Conservation (phyloP, 2,797 vertebrate genomes). For the Gymnocypris eckloni region DNA sequence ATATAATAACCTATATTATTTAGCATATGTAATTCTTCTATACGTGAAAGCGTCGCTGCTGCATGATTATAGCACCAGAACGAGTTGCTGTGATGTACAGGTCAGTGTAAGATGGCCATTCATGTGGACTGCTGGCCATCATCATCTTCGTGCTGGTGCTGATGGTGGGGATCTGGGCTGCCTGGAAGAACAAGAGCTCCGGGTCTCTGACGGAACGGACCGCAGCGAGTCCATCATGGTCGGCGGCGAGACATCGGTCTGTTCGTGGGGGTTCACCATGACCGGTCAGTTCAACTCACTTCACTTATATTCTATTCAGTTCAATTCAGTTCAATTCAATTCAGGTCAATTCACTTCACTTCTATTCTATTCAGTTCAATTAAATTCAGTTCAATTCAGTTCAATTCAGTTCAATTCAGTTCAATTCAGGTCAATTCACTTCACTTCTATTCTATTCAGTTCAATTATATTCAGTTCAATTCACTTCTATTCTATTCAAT, state of each 20-base stretch:
- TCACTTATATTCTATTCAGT: too few relatives aligned
- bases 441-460: too few relatives aligned
- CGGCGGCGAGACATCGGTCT: conserved; percentile 95
- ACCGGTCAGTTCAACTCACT: conserved; percentile 79
- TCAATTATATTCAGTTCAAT: too few relatives aligned
- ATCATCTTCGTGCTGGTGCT: conserved; percentile 91
- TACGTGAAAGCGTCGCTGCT: not conserved
- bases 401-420: too few relatives aligned
- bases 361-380: too few relatives aligned
- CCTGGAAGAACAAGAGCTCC: conserved; percentile 95
- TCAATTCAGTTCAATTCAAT: too few relatives aligned
- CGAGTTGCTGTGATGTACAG: not conserved
- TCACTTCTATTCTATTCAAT: too few relatives aligned
- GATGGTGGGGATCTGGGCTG: conserved; percentile 95
- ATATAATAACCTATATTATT: not conserved
- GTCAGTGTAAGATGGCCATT: conserved; percentile 83
- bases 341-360: too few relatives aligned
- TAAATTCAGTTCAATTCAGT: too few relatives aligned
- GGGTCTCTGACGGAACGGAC: conserved; percentile 74
- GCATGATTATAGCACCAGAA: not conserved
- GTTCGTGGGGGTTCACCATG: conserved; percentile 97
- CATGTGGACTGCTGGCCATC: conserved; percentile 93
- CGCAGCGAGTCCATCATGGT: conserved; percentile 95
- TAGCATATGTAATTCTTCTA: not conserved
- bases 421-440: too few relatives aligned